phyloP scores from a whole-genome alignment of 2,113 vertebrate genomes.

The Tiliqua scincoides region DNA sequence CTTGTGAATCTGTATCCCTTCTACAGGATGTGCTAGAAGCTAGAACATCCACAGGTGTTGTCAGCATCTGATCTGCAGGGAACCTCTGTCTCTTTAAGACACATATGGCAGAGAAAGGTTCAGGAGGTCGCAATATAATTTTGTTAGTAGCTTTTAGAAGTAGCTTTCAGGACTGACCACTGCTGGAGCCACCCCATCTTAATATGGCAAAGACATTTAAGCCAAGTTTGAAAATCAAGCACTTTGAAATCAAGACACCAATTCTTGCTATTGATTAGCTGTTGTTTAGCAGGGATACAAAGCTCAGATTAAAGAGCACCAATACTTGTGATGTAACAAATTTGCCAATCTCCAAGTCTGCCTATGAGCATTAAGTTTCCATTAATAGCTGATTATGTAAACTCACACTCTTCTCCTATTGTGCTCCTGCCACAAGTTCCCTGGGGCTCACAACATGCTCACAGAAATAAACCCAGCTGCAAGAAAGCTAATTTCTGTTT shows the following conservation, averaged over 20 bases:
- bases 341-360: background rate
- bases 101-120: background rate
- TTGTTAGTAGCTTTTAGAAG: background rate
- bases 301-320: background rate
- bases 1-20: background rate
- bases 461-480: constrained; percentile 45
- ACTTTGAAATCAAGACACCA: background rate
- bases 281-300: background rate
- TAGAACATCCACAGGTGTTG: too few relatives aligned
- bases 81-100: background rate
- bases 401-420: constrained; percentile 36
- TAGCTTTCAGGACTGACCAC: background rate
- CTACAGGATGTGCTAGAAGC: too few relatives aligned
- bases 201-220: background rate
- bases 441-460: constrained; percentile 20
- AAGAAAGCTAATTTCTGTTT: constrained; percentile 39
- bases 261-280: background rate
- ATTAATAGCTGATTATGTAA: constrained; percentile 46
- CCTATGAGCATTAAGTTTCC: constrained; percentile 20
- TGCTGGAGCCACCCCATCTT: background rate
- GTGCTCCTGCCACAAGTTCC: constrained; percentile 27
- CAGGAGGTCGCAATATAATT: background rate
- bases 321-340: constrained; percentile 11
- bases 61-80: background rate
- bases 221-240: too few relatives aligned